phyloP scores from a whole-genome alignment of 2,113 vertebrate genomes.

The Scartelaos histophorus region DNA sequence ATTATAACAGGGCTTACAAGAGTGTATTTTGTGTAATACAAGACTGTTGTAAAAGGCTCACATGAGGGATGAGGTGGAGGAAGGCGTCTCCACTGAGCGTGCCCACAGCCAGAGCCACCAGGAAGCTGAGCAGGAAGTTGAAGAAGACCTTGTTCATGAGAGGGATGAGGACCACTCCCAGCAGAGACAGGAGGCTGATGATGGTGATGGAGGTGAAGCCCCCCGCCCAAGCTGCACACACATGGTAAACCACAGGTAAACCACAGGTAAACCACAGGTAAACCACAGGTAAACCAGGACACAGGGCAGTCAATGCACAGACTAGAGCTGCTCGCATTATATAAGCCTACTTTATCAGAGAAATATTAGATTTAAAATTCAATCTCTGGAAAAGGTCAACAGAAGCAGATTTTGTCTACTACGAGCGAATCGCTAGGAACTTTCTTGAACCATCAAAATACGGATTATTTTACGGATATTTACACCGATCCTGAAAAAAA shows the following conservation, averaged over 20 bases:
- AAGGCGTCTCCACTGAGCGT: conserved; percentile 96
- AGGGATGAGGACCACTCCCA: conserved; percentile 90
- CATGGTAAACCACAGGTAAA: conserved; percentile 25
- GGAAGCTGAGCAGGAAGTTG: conserved; percentile 96
- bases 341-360: too few relatives aligned
- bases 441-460: too few relatives aligned
- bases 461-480: too few relatives aligned
- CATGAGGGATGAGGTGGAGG: conserved; percentile 95
- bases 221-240: conserved; percentile 87
- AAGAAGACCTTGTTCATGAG: conserved; percentile 95
- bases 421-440: too few relatives aligned
- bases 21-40: too few relatives aligned
- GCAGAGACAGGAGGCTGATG: conserved; percentile 92
- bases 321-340: too few relatives aligned
- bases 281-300: background rate
- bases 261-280: conserved; percentile 11
- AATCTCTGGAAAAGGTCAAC: too few relatives aligned
- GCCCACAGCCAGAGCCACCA: conserved; percentile 94
- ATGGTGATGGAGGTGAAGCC: conserved; percentile 92
- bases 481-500: too few relatives aligned
- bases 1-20: too few relatives aligned
- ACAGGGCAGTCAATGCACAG: too few relatives aligned
- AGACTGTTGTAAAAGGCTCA: conserved; percentile 75
- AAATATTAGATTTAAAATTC: too few relatives aligned
- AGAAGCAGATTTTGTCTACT: too few relatives aligned